These are phyloP conservation scores for Drosophila eugracilis DNA, from an alignment of 1,140 invertebrate genomes.

Conservation along the genomic window DNA sequence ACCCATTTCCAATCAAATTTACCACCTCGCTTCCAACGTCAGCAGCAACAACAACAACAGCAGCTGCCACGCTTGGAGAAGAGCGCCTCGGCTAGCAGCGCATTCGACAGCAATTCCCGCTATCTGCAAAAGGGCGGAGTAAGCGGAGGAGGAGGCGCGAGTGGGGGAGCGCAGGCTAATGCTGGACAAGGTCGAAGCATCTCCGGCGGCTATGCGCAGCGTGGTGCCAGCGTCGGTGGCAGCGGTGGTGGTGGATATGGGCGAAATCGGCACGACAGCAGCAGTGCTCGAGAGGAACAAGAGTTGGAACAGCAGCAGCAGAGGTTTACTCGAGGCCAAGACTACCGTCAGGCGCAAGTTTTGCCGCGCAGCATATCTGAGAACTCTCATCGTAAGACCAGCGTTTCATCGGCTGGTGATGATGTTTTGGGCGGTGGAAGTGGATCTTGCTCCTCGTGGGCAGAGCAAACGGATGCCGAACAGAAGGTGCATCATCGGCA, in stretches of 20 bases:
- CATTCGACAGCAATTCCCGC: constrained; percentile 85
- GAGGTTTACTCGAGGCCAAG: constrained; percentile 49
- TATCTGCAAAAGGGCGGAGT: constrained; percentile 74
- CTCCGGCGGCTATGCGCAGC: constrained; percentile 56
- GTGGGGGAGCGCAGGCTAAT: constrained; percentile 5
- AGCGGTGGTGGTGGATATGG: constrained; percentile 57
- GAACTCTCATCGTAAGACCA: constrained; percentile 82
- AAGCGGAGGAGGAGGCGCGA: neutral
- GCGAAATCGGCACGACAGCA: constrained; percentile 78
- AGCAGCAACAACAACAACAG: constrained; percentile 86
- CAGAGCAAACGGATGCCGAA: constrained; percentile 81
- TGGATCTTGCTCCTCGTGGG: constrained; percentile 72
- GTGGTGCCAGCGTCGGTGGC: constrained; percentile 32
- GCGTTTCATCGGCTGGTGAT: constrained; percentile 78
- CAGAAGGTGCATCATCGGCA: constrained; percentile 68
- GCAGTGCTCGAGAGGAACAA: constrained; percentile 65
- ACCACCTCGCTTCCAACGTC: constrained; percentile 94
- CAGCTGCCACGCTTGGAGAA: constrained; percentile 78
- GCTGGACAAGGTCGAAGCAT: constrained; percentile 60
- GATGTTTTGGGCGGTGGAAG: constrained; percentile 28
- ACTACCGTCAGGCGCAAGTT: constrained; percentile 65
- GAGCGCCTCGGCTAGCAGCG: constrained; percentile 81
- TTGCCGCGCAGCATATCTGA: constrained; percentile 83
- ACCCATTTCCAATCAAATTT: constrained; percentile 92
- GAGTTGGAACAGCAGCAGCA: constrained; percentile 54